phyloP scores from a whole-genome alignment of 2,113 vertebrate genomes.

The Craseonycteris thonglongyai region DNA sequence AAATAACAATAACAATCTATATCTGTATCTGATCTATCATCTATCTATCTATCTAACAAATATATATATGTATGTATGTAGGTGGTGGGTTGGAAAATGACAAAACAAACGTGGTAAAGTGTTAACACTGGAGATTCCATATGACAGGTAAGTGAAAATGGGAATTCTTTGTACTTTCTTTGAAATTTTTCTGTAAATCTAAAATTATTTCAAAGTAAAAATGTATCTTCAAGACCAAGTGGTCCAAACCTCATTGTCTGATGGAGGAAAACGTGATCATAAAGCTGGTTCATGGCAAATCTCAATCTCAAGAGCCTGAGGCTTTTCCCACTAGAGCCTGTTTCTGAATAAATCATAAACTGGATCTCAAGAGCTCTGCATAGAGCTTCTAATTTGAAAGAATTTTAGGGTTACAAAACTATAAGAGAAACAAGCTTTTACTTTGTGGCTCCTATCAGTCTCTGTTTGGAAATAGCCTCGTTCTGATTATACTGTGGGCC shows the following conservation, averaged over 20 bases:
- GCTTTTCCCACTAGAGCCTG: not conserved
- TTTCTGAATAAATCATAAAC: not conserved
- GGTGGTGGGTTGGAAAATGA: not conserved
- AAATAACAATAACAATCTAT: not conserved
- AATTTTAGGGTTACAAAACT: not conserved
- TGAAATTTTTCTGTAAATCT: not conserved
- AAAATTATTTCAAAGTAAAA: slow-evolving; percentile 36
- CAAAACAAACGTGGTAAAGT: not conserved
- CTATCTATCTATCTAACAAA: too few relatives aligned
- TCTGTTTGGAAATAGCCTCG: not conserved
- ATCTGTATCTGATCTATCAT: too few relatives aligned
- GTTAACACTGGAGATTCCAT: not conserved
- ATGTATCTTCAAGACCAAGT: not conserved
- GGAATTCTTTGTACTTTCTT: not conserved
- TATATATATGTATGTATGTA: rapidly evolving
- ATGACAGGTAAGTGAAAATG: not conserved
- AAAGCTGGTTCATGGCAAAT: not conserved
- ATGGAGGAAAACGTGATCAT: not conserved
- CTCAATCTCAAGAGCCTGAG: not conserved
- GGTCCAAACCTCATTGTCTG: not conserved
- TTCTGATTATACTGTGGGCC: not conserved
- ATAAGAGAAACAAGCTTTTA: not conserved
- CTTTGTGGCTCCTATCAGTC: not conserved
- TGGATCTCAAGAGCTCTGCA: not conserved
- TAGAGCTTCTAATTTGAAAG: not conserved